phyloP scores from a whole-genome alignment of 1,140 invertebrate species.

The Drosophila lowei region DNA sequence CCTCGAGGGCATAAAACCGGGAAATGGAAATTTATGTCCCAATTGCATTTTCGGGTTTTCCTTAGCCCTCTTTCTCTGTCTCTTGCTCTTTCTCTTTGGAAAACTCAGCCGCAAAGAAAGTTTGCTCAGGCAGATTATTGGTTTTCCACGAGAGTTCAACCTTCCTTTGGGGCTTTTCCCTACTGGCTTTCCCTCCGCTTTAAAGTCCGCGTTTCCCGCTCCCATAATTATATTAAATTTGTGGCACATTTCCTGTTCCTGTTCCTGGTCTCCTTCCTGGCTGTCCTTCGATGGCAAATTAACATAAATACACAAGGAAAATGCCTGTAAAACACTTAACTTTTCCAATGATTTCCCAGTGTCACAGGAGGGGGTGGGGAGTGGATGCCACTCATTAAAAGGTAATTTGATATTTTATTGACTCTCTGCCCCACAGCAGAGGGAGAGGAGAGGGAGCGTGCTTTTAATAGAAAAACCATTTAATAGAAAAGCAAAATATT shows the following conservation, averaged over 20 bases:
- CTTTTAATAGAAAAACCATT: conserved; percentile 4
- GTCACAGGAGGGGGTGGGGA: background rate
- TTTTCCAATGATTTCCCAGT: conserved; percentile 12
- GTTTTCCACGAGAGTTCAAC: conserved; percentile 39
- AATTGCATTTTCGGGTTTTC: conserved; percentile 65
- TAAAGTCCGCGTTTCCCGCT: conserved; percentile 28
- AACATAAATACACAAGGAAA: conserved; percentile 32
- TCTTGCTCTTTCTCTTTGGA: conserved; percentile 3
- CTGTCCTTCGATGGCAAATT: conserved; percentile 15
- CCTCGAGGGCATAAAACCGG: conserved; percentile 73
- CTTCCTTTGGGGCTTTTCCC: conserved; percentile 3
- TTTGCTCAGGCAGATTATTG: conserved; percentile 65
- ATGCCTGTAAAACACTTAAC: conserved; percentile 58
- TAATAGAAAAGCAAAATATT: conserved; percentile 7
- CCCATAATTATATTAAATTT: conserved; percentile 73
- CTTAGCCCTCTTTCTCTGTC: background rate
- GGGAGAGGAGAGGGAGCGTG: too few relatives aligned
- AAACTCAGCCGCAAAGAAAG: conserved; percentile 25
- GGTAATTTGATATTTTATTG: conserved; percentile 64
- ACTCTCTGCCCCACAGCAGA: conserved; percentile 7
- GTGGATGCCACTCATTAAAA: conserved; percentile 50
- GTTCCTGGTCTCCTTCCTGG: too few relatives aligned
- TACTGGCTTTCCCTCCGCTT: conserved; percentile 3
- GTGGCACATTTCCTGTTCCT: conserved; percentile 39
- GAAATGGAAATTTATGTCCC: conserved; percentile 82